Percentiles rank a stretch among this genome's conserved stretches.
Conservation (phyloP, 92 coral and sea anemone species). For the Palythoa grandis region DNA sequence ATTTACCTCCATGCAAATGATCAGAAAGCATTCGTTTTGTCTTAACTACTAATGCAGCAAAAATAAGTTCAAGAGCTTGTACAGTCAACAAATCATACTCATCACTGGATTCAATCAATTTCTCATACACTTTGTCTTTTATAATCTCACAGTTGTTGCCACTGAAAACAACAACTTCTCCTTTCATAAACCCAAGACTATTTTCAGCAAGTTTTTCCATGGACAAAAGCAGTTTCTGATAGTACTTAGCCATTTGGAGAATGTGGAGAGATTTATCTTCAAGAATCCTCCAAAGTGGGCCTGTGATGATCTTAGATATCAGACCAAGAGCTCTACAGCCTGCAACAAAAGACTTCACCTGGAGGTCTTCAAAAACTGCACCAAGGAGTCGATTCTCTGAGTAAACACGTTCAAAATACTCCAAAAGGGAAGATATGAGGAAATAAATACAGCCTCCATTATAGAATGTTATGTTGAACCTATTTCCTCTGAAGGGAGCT, state of each 20-base stretch:
- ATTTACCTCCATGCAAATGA: slow-evolving; percentile 48
- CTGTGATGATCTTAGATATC: slow-evolving; percentile 39
- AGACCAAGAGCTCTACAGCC: slow-evolving; percentile 46
- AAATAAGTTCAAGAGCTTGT: slow-evolving; percentile 51
- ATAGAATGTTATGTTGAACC: slow-evolving; percentile 41
- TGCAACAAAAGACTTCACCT: slow-evolving; percentile 43
- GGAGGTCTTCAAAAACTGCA: slow-evolving; percentile 49
- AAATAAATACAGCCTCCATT: slow-evolving; percentile 13
- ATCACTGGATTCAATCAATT: slow-evolving; percentile 37
- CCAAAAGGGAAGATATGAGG: slow-evolving; percentile 34
- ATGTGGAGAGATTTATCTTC: slow-evolving; percentile 45
- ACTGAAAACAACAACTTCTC: slow-evolving; percentile 36
- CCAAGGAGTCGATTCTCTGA: slow-evolving; percentile 49
- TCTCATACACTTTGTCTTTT: slow-evolving; percentile 37
- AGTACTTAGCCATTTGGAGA: slow-evolving; percentile 41
- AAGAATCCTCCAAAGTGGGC: slow-evolving; percentile 45
- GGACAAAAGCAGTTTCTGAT: slow-evolving; percentile 32
- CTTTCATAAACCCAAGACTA: slow-evolving; percentile 41
- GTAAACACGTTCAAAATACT: slow-evolving; percentile 36
- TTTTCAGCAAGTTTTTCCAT: slow-evolving; percentile 41
- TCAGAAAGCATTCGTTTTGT: slow-evolving; percentile 42
- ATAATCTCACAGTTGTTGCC: slow-evolving; percentile 29
- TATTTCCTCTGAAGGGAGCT: slow-evolving; percentile 41
- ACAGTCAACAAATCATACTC: slow-evolving; percentile 42
- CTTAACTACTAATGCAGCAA: slow-evolving; percentile 39